Base-by-base conservation (phyloP, 2,113 vertebrate genomes). In the Thamnaconus septentrionalis region DNA sequence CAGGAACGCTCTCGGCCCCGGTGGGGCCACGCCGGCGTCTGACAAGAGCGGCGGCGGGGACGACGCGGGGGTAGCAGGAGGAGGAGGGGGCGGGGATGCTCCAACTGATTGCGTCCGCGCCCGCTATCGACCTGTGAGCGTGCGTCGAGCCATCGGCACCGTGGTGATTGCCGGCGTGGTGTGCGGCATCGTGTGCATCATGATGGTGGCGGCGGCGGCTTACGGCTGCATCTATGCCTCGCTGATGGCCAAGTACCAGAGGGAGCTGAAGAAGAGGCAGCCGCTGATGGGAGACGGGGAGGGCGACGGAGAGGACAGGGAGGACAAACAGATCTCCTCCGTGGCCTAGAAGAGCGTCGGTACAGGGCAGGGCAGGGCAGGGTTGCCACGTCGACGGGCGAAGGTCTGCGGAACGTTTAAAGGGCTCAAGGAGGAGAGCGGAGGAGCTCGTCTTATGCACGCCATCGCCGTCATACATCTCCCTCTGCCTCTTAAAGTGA, bases 201-300 rank as follows among this genome's bases (percentile, higher is more conserved):
- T 99, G 97, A 99, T 99, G 97, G 96, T 99, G 10, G 97, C 96
- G 9, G 97, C 97, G 0, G 97, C 97, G 0, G 95, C 96, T 39
- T 99, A 99, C 0, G 97, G 97, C 6, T 99, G 97, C 84, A 97
- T 99, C 88, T 99, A 99, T 0, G 97, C 97, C 68, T 98, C 97
- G 42, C 94, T 99, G 57, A 99, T 99, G 97, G 97, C 97, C 79
- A 98, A 96, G 81, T 98, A 98, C 87, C 97, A 99, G 85, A 90
- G 96, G 40, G 97, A 99, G 93, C 91, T 98, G 75, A 98, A 98
- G 89, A 98, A 98, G 88, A 92, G 95, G 81, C 97, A 99, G 88
- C 97, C 97, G 0, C 87, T 98, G 59, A 98, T 98, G 96, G 96
- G 96, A 3, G 96, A 97, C n/a, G 93, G 94, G 0, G 96, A 98